phyloP scores from a whole-genome alignment of 2,888 invertebrate species.

The Osmoderma eremita region DNA sequence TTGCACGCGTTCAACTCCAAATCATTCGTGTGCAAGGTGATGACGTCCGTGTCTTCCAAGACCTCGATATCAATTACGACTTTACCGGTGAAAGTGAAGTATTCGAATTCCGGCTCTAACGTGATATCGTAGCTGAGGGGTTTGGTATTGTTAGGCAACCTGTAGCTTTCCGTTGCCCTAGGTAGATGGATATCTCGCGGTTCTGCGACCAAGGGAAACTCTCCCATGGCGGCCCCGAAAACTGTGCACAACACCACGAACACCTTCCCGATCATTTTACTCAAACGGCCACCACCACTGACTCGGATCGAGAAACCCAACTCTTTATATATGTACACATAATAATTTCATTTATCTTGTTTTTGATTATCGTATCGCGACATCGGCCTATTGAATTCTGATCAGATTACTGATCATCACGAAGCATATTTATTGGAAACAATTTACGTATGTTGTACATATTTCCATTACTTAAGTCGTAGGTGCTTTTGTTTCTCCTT shows the following conservation, averaged over 20 bases:
- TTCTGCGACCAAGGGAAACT: conserved; percentile 15
- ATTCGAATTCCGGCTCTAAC: conserved; percentile 43
- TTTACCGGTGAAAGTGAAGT: conserved; percentile 43
- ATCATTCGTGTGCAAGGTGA: conserved; percentile 41
- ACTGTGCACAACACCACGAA: neutral
- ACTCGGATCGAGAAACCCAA: too few species aligned
- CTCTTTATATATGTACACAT: too few species aligned
- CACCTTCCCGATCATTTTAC: neutral
- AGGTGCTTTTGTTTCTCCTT: too few species aligned
- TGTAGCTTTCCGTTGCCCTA: conserved; percentile 10
- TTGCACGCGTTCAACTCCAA: neutral
- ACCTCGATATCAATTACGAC: conserved; percentile 40
- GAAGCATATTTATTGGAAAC: too few species aligned
- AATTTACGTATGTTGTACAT: too few species aligned
- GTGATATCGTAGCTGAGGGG: conserved; percentile 46
- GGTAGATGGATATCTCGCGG: neutral
- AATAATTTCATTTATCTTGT: too few species aligned
- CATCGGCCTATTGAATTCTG: too few species aligned
- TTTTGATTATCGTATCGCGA: too few species aligned
- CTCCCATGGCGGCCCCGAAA: neutral
- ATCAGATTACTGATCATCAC: too few species aligned
- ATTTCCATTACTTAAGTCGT: too few species aligned
- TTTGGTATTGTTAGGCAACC: conserved; percentile 44
- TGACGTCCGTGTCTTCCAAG: conserved; percentile 33
- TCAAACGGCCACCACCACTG: too few species aligned